Conservation (phyloP, 2,888 invertebrate genomes). For the Phaedon cochleariae region DNA sequence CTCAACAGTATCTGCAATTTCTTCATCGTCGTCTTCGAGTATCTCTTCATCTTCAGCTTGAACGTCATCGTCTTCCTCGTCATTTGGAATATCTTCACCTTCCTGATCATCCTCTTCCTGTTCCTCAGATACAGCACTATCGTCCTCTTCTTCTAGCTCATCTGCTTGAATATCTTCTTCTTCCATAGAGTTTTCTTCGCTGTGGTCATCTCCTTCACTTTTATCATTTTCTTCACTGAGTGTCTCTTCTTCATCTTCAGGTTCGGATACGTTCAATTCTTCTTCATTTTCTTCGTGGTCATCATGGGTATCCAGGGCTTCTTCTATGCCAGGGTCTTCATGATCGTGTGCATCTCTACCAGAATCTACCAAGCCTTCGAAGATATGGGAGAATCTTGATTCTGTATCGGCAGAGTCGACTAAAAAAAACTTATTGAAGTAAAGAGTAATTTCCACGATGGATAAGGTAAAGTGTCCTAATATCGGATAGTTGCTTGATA, state of each 20-base stretch:
- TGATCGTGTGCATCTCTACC: conserved; percentile 56
- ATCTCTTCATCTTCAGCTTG: conserved; percentile 33
- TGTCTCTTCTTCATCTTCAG: conserved; percentile 35
- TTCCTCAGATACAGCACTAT: conserved; percentile 52
- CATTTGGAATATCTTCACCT: conserved; percentile 53
- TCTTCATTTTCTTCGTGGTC: conserved; percentile 38
- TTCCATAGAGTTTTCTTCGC: conserved; percentile 46
- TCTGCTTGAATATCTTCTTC: conserved; percentile 27
- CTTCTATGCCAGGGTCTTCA: conserved; percentile 44
- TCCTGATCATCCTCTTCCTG: conserved; percentile 52
- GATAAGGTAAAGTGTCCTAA: no score
- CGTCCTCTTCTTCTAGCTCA: conserved; percentile 22
- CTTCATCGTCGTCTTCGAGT: conserved; percentile 36
- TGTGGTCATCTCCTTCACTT: conserved; percentile 43
- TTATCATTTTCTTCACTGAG: conserved; percentile 43
- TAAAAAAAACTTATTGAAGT: conserved; percentile 17
- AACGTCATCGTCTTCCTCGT: conserved; percentile 44
- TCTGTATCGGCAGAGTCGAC: conserved; percentile 50
- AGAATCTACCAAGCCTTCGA: conserved; percentile 83
- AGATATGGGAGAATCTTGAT: conserved; percentile 77
- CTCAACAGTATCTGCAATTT: conserved; percentile 57
- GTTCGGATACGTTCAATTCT: conserved; percentile 34
- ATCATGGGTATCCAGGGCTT: conserved; percentile 56
- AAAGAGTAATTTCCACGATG: not conserved
- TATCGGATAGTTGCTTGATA: no score